Evolutionary conservation across 2,888 invertebrate genomes (phyloP), one percentile per base, ranked within the genome.

Genomic region (Gisinianus flammeolus): DNA sequence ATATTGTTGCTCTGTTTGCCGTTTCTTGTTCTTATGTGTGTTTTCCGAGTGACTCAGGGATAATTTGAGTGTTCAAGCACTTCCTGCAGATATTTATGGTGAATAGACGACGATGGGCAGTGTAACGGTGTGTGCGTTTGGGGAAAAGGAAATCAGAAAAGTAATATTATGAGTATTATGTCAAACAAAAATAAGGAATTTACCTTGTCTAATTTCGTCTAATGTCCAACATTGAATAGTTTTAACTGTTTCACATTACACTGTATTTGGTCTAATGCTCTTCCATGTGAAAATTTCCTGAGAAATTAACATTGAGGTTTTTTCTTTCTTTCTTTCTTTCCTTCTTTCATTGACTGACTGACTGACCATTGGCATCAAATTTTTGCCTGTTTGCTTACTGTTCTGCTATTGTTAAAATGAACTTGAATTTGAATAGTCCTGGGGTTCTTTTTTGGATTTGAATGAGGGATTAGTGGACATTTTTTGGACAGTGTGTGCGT

Each of bases 141-240:
- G 58, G 10, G 10, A 26, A 24, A 58, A 24, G 58, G 22, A 58
- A 58, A 58, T 58, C 58, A 58, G 10, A 58, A 58, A 12, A 58
- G 22, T 58, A 44, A 35, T 35, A 44, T 16, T 4, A 44, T 12
- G 2, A 44, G 24, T 22, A 62, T 24, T 62, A 24, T 19, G 62
- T 24, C 26, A 28, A n/a, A n/a, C n/a, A 26, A 62, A 62, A 62
- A 62, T 62, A 26, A 62, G 62, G 28, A 26, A 62, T 26, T 62
- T 62, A 62, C 62, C 62, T 62, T 62, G 62, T 62, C 62, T 4
- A 62, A 62, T 62, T 62, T 62, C 26, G 62, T 26, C 5, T 62
- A 26, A 62, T 62, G 62, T 24, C 26, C 22, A 26, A 26, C 22
- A 28, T 62, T 62, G 58, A n/a, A n/a, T n/a, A n/a, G 3, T 58